Evolutionary conservation across 2,113 vertebrate species (phyloP).

Genomic region (Paradoxurus hermaphroditus): DNA sequence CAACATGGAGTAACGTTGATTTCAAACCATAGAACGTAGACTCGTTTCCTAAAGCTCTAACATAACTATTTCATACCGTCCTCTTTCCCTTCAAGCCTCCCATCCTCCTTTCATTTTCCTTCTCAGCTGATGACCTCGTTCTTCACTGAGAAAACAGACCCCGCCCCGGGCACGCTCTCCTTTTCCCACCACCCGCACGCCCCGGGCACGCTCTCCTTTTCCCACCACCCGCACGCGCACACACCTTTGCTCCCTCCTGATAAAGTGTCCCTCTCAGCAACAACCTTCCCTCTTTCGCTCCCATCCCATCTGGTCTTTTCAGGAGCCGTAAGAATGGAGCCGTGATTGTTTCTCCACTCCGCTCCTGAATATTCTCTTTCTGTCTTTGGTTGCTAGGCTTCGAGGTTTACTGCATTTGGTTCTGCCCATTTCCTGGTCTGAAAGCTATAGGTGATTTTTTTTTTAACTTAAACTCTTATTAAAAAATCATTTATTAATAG

Average conservation of each 20-base stretch:
- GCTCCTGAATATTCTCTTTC: background rate
- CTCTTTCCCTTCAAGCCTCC: background rate
- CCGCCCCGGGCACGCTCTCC: background rate
- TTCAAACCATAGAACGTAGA: background rate
- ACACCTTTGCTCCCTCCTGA: background rate
- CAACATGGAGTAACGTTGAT: background rate
- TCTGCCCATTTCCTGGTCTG: slow-evolving; percentile 16
- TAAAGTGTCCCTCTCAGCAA: background rate
- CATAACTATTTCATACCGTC: background rate
- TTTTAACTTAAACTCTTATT: background rate
- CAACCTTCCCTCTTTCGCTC: background rate
- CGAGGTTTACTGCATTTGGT: background rate
- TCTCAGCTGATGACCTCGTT: slow-evolving; percentile 5
- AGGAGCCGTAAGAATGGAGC: slow-evolving; percentile 8
- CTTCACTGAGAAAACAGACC: slow-evolving; percentile 9
- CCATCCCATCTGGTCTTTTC: background rate
- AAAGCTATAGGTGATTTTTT: background rate
- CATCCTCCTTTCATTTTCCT: background rate
- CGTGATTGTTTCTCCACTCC: background rate
- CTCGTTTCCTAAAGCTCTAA: background rate
- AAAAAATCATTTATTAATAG: background rate
- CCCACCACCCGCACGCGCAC: background rate
- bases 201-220: background rate
- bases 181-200: background rate
- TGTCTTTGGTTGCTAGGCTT: background rate